Evolutionary conservation across 2,888 invertebrate genomes (phyloP).

Genomic region (Temnothorax ravouxi): DNA sequence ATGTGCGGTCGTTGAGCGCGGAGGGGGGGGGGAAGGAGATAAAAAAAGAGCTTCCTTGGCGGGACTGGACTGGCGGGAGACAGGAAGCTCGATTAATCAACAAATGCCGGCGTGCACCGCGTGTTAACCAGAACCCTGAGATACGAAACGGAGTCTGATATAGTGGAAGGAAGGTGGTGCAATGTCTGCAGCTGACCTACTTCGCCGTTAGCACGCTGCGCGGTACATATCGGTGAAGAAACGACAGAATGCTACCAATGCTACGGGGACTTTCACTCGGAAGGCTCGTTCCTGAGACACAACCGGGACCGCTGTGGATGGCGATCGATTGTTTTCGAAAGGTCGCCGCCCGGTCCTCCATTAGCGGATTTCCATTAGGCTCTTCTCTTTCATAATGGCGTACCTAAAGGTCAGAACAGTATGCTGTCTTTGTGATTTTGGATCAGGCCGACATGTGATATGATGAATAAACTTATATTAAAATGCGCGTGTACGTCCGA

Average conservation of each 20-base stretch:
- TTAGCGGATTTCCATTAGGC: constrained; percentile 78
- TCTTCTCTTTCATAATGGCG: constrained; percentile 73
- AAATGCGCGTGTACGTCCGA: neutral
- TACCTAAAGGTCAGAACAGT: constrained; percentile 61
- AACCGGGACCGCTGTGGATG: constrained; percentile 72
- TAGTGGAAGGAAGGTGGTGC: constrained; percentile 78
- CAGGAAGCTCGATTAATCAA: constrained; percentile 59
- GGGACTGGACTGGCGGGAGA: constrained; percentile 1
- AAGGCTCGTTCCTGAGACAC: constrained; percentile 76
- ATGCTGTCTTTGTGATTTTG: constrained; percentile 59
- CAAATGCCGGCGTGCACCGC: constrained; percentile 43
- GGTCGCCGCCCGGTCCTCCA: constrained; percentile 80
- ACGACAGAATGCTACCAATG: constrained; percentile 82
- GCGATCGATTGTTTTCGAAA: constrained; percentile 82
- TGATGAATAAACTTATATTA: neutral
- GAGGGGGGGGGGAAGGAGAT: no score
- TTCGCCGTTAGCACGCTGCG: constrained; percentile 66
- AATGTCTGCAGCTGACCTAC: constrained; percentile 81
- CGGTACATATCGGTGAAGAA: constrained; percentile 80
- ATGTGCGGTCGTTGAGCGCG: neutral
- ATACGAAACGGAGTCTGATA: constrained; percentile 69
- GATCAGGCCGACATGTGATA: constrained; percentile 34
- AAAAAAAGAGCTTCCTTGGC: constrained; percentile 19
- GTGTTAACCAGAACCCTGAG: constrained; percentile 55
- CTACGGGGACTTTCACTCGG: constrained; percentile 82